These are phyloP conservation scores for Poecilia picta DNA, from an alignment of 2,797 vertebrate species.

Conservation along the genomic window DNA sequence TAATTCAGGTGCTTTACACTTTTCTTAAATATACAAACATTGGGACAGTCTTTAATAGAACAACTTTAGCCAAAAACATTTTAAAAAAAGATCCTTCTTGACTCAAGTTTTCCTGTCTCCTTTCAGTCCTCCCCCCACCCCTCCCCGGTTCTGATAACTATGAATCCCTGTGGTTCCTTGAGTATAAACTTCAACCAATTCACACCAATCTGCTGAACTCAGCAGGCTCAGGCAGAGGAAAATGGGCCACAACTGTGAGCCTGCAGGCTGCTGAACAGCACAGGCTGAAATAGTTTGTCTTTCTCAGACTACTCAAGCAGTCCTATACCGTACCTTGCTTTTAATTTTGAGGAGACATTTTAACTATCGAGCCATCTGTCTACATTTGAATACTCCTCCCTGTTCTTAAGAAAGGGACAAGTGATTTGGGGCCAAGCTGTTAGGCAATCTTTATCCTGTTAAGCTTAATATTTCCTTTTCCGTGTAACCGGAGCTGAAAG, in stretches of 20 bases:
- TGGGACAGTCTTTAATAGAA: background rate
- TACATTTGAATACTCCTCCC: background rate
- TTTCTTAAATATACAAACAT: background rate
- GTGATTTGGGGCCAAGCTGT: background rate
- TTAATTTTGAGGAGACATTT: conserved; percentile 17
- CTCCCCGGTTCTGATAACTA: conserved; percentile 48
- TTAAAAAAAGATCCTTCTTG: background rate
- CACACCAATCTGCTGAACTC: conserved; percentile 66
- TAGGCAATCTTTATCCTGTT: conserved; percentile 38
- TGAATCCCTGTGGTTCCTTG: conserved; percentile 39
- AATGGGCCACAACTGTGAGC: conserved; percentile 52
- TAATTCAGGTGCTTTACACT: background rate
- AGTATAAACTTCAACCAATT: conserved; percentile 63
- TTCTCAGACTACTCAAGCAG: conserved; percentile 43
- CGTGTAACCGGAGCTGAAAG: conserved; percentile 40
- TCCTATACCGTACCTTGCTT: conserved; percentile 20
- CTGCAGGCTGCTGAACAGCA: conserved; percentile 48
- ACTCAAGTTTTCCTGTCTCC: conserved; percentile 37
- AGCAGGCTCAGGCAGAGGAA: conserved; percentile 56
- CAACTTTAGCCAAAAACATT: background rate
- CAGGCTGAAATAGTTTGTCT: conserved; percentile 38
- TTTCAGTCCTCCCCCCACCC: conserved; percentile 26
- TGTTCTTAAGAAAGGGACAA: background rate
- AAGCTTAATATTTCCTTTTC: conserved; percentile 32
- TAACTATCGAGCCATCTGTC: conserved; percentile 9